A percentile compares a stretch with the other conserved stretches of the same genome.
These are phyloP conservation scores for Babyrousa celebensis DNA, from an alignment of 2,797 vertebrate species.

Conservation along the genomic window DNA sequence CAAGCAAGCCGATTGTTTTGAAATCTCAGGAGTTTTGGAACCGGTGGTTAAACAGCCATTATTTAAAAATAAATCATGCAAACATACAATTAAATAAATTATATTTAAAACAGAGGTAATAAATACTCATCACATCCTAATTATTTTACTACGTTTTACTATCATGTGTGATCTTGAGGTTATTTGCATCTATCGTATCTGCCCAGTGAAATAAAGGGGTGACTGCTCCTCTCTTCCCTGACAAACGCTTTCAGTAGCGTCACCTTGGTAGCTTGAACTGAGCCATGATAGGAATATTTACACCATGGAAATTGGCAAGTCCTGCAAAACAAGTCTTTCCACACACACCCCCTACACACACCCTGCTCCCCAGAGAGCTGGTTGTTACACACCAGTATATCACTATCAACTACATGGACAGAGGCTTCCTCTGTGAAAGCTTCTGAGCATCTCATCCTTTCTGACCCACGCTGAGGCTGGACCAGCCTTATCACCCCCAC, in stretches of 20 bases:
- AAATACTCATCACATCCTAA: not conserved
- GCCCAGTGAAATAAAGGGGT: not conserved
- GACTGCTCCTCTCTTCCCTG: not conserved
- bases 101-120: conserved; percentile 41
- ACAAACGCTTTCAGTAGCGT: not conserved
- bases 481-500: not conserved
- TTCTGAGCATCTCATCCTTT: not conserved
- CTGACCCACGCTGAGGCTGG: not conserved
- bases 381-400: not conserved
- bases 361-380: not conserved
- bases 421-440: not conserved
- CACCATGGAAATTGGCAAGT: not conserved
- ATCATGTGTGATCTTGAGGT: not conserved
- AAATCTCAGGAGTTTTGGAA: conserved; percentile 15
- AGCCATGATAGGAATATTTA: not conserved
- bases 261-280: not conserved
- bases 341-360: no score
- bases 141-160: conserved; percentile 17
- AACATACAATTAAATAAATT: conserved; percentile 52
- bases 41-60: conserved; percentile 1
- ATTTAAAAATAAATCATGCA: conserved; percentile 61
- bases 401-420: no score
- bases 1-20: not conserved
- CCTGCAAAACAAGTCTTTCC: not conserved
- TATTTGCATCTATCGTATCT: not conserved